Evolutionary conservation across 2,888 invertebrate genomes (phyloP), one percentile per base, ranked within the genome.

Genomic region (Venusia cambrica): DNA sequence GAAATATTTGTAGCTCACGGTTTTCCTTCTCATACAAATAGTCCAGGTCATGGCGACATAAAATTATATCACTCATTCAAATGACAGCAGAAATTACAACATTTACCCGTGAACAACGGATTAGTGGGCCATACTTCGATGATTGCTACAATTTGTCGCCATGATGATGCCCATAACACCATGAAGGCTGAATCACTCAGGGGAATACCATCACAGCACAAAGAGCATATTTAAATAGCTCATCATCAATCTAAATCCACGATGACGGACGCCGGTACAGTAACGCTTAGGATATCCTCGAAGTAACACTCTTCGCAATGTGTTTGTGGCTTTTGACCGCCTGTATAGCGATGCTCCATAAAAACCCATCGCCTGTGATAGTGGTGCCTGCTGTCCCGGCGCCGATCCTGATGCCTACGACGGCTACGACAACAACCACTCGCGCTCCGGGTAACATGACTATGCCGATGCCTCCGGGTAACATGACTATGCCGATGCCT

Each of bases 301-400:
- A 21, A 45, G 42, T 24, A 27, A 45, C 41, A 38, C 40, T 30
- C 19, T 14, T 60, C 63, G 54, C 52, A 50, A 88, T 88, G 88
- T 88, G 87, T 64, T 53, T 87, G 52, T 88, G 88, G 88, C 62
- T 88, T 40, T 50, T 88, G 38, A 85, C 87, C 11, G 84, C 87
- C 20, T 88, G 88, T 46, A 64, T 88, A 47, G 87, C 87, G 38
- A 55, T 87, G 38, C 48, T 81, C 42, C 84, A 83, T 5, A 37
- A 70, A 14, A 75, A 68, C 36, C 75, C 74, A 1, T 45, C 65
- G 8, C 69, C 68, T 15, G 7, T 36, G 8, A 35, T 40, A 5
- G 9, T 40, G n/a, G 51, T 67, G 6, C 71, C 73, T 5, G 81
- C 73, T 5, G 66, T 73, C n/a, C 81, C 85, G 0, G 44, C 79